Conservation (phyloP, 2,888 invertebrate genomes). For the Ptychoptera albimana region DNA sequence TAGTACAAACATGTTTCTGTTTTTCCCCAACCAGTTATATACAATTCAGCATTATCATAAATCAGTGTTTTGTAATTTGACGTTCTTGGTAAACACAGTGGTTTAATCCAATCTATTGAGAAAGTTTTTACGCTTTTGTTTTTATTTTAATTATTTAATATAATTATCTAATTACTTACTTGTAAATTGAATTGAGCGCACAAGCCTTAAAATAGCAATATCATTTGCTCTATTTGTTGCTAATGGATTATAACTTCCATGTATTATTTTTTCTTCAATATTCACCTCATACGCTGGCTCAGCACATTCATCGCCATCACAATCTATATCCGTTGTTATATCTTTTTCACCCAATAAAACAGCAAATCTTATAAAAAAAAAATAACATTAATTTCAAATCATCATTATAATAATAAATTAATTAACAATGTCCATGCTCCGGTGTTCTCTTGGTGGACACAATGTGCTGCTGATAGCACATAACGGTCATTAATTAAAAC, state of each 20-base stretch:
- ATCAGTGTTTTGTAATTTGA: slow-evolving; percentile 8
- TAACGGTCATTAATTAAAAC: slow-evolving; percentile 71
- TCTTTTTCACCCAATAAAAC: slow-evolving; percentile 50
- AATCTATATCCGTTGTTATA: slow-evolving; percentile 29
- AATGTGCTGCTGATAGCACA: slow-evolving; percentile 83
- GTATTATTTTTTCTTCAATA: slow-evolving; percentile 14
- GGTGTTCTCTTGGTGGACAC: slow-evolving; percentile 53
- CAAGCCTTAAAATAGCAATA: slow-evolving; percentile 25
- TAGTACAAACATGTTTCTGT: slow-evolving; percentile 26
- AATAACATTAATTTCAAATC: neutral
- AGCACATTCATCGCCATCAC: slow-evolving; percentile 30
- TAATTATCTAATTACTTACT: slow-evolving; percentile 15
- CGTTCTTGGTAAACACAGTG: slow-evolving; percentile 11
- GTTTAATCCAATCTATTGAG: slow-evolving; percentile 2
- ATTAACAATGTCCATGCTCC: no score
- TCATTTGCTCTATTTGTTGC: slow-evolving; percentile 20
- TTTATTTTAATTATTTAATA: neutral
- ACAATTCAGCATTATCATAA: slow-evolving; percentile 22
- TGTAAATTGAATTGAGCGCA: slow-evolving; percentile 19
- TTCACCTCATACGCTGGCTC: slow-evolving; percentile 22
- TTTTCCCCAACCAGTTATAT: slow-evolving; percentile 42
- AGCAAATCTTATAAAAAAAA: slow-evolving; percentile 16
- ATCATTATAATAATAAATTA: no score
- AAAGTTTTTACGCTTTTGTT: neutral
- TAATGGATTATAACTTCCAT: slow-evolving; percentile 19